Base-by-base conservation (phyloP, 1,140 invertebrate genomes). In the Sinella curviseta region DNA sequence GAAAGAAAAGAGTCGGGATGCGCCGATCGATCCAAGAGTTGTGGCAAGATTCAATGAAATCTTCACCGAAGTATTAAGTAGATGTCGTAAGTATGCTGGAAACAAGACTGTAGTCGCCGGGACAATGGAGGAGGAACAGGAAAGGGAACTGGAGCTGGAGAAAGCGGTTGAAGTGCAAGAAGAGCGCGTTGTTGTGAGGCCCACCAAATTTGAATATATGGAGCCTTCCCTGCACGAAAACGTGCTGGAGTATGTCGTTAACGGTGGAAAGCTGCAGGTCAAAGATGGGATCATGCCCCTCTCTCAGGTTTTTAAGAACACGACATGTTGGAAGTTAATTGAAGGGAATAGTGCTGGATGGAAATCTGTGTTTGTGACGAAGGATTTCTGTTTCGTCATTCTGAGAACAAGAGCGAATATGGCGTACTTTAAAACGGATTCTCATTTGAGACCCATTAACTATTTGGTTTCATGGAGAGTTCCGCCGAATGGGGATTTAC, bases 51-150 rank as follows among this genome's bases (percentile, higher is more conserved):
- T 70, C 36, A 0, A 2, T 0, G 55, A 70, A 0, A 16, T 24
- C 3, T 77, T 74, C 74, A 33, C 34, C 33, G 17, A 17, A 4
- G 39, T 8, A 48, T 48, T 54, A 4, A n/a, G n/a, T n/a, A n/a
- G n/a, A n/a, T 14, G 20, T 76, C 3, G 54, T 16, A 3, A 60
- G 0, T 0, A 31, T 8, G 0, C 55, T 54, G 12, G 3, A 24
- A 17, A 26, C 28, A 26, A 60, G 26, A 17, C 20, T 8, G 8
- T 70, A n/a, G 26, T 82, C 20, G 82, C 82, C 34, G 82, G 82
- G 24, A 73, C 80, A 55, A 78, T 82, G 74, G 82, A 83, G 34
- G 12, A 78, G 4, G 82, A 83, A 67, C 30, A 81, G n/a, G 82
- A 83, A 77, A 34, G 77, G 34, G 82, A 83, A 39, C 65, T 82